phyloP scores from a whole-genome alignment of 1,140 invertebrate species.

The Achroia grisella region DNA sequence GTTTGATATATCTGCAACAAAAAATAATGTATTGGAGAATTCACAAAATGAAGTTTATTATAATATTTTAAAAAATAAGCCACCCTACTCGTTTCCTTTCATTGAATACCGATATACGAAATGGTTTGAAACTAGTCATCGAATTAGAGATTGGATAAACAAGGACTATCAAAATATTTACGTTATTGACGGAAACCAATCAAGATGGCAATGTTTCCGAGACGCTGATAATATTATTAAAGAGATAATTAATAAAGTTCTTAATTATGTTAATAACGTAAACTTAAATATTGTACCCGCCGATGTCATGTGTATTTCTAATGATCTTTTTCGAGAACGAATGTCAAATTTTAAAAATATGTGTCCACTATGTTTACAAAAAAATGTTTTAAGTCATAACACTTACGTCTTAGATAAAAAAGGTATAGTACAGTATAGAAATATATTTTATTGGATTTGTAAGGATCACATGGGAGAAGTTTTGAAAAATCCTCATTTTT shows the following conservation, averaged over 20 bases:
- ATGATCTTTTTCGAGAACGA: conserved; percentile 65
- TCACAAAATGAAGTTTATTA: conserved; percentile 44
- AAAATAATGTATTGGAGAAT: conserved; percentile 47
- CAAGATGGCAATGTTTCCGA: conserved; percentile 70
- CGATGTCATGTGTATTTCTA: conserved; percentile 61
- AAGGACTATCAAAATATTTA: conserved; percentile 71
- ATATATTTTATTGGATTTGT: conserved; percentile 76
- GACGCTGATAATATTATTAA: conserved; percentile 46
- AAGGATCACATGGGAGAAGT: conserved; percentile 63
- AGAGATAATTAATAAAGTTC: conserved; percentile 30
- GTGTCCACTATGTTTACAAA: conserved; percentile 73
- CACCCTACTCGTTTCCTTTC: conserved; percentile 56
- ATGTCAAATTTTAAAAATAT: conserved; percentile 69
- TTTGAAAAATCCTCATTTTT: conserved; percentile 42
- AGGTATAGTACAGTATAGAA: conserved; percentile 71
- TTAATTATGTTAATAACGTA: conserved; percentile 47
- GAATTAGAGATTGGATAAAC: conserved; percentile 66
- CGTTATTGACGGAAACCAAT: conserved; percentile 47
- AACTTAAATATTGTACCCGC: conserved; percentile 50
- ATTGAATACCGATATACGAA: conserved; percentile 56
- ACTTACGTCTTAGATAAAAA: conserved; percentile 61
- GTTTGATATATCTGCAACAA: conserved; percentile 62
- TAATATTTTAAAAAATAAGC: conserved; percentile 41
- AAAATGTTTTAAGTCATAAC: conserved; percentile 51
- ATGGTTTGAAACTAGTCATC: conserved; percentile 44